Percentiles rank a stretch among this genome's conserved stretches.
Evolutionary conservation across 2,797 vertebrate species (phyloP).

Genomic region (Bucorvus abyssinicus): DNA sequence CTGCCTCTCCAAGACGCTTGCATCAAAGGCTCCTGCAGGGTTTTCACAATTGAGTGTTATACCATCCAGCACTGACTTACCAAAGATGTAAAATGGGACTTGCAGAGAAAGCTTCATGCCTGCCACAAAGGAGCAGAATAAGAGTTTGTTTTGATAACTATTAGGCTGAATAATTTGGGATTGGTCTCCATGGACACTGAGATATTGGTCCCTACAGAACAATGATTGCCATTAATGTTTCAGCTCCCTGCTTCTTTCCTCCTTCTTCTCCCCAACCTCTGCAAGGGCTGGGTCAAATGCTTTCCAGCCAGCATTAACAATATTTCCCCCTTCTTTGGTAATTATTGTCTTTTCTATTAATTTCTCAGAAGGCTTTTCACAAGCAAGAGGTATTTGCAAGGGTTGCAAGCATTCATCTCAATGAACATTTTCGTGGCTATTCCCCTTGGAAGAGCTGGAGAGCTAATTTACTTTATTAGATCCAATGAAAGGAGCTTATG

Average conservation of each 20-base stretch:
- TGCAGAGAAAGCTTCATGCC: background rate
- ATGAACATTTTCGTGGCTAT: slow-evolving; percentile 19
- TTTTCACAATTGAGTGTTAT: background rate
- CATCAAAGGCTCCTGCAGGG: slow-evolving; percentile 42
- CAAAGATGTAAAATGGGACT: slow-evolving; percentile 18
- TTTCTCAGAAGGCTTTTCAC: slow-evolving; percentile 35
- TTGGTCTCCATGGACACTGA: slow-evolving; percentile 25
- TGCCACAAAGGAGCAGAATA: slow-evolving; percentile 4
- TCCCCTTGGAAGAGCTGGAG: slow-evolving; percentile 27
- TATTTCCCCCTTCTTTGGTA: slow-evolving; percentile 6
- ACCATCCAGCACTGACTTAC: background rate
- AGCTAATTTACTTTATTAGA: slow-evolving; percentile 29
- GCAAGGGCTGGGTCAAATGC: slow-evolving; percentile 3
- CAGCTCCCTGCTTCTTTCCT: background rate
- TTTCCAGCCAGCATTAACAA: background rate
- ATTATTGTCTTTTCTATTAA: slow-evolving; percentile 40
- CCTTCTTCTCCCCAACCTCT: background rate
- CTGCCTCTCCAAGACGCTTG: background rate
- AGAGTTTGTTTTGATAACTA: slow-evolving; percentile 21
- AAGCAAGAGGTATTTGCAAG: slow-evolving; percentile 33
- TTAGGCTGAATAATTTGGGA: slow-evolving; percentile 28
- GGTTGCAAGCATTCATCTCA: slow-evolving; percentile 27
- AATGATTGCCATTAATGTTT: slow-evolving; percentile 35
- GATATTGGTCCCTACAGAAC: slow-evolving; percentile 15
- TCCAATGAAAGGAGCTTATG: slow-evolving; percentile 6